phyloP scores from a whole-genome alignment of 2,113 vertebrate genomes.

The Bombycilla garrulus region DNA sequence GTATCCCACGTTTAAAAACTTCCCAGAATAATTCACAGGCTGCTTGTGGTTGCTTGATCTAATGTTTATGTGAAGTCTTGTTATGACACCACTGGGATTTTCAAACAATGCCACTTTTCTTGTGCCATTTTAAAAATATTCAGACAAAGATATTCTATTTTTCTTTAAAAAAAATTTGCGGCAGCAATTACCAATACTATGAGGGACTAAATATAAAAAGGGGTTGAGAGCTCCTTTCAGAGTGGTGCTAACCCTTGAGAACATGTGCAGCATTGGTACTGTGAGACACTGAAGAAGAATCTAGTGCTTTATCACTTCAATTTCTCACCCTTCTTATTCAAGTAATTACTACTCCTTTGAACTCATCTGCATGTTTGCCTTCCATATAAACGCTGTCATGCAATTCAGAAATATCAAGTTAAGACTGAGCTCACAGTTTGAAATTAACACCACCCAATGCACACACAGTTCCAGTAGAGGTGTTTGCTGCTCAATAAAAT shows the following conservation, averaged over 20 bases:
- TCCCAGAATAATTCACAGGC: slow-evolving; percentile 63
- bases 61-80: slow-evolving; percentile 54
- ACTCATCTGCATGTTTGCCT: background rate
- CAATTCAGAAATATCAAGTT: background rate
- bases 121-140: slow-evolving; percentile 31
- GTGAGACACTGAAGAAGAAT: background rate
- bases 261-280: too few species aligned
- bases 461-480: background rate
- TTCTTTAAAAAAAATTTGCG: background rate
- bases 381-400: background rate
- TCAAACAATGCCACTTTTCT: slow-evolving; percentile 43
- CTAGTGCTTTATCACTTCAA: background rate
- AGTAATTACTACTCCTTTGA: background rate
- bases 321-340: background rate
- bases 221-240: background rate
- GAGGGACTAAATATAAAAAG: background rate
- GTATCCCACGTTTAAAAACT: slow-evolving; percentile 58
- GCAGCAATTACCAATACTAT: background rate
- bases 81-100: slow-evolving; percentile 42
- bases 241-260: background rate
- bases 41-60: slow-evolving; percentile 53
- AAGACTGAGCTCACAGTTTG: background rate
- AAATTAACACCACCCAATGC: background rate
- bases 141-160: background rate
- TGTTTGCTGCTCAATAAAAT: background rate